Evolutionary conservation across 2,888 invertebrate genomes (phyloP), one percentile per base, ranked within the genome.

Genomic region (Pollenia griseotomentosa): DNA sequence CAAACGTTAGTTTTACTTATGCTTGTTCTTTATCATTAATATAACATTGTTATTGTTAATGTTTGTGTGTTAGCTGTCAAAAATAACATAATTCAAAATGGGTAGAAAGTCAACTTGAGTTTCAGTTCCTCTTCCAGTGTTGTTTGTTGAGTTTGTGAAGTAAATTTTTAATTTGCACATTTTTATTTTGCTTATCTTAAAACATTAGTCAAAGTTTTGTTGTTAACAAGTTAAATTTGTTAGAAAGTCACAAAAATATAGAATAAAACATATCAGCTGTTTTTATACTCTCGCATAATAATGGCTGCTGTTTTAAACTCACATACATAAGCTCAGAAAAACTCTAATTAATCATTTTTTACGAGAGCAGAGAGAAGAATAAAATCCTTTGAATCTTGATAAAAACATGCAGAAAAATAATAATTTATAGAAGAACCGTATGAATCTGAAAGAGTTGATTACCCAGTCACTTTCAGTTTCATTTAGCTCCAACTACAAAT

Each of bases 51-150:
- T 85, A 77, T 65, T 83, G 33, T 65, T 88, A 59, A 65, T 42
- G 23, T 66, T 73, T 19, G 42, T 75, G 11, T 77, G 70, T 75
- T 90, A 89, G 88, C 89, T 91, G 88, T 87, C 86, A 83, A 88
- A 86, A 85, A 73, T 5, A 6, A 8, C 14, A 88, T 89, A 71
- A 87, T 90, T 89, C 91, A 91, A 92, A 91, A 91, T 91, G 91
- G 91, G 89, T 81, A 80, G 65, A 68, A 75, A 51, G 9, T 42
- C 48, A 14, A 77, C 14, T 23, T 73, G 7, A 74, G 44, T 77
- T 66, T 78, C 12, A 66, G 11, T 33, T 12, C 40, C 33, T 59
- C 40, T 59, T 8, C 48, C 23, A 51, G 9, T 23, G 14, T n/a
- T 68, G n/a, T 68, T 2, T 9, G 48, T 19, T 14, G 12, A 48